Base-by-base conservation (phyloP, 2,888 invertebrate species). In the Conops quadrifasciatus region DNA sequence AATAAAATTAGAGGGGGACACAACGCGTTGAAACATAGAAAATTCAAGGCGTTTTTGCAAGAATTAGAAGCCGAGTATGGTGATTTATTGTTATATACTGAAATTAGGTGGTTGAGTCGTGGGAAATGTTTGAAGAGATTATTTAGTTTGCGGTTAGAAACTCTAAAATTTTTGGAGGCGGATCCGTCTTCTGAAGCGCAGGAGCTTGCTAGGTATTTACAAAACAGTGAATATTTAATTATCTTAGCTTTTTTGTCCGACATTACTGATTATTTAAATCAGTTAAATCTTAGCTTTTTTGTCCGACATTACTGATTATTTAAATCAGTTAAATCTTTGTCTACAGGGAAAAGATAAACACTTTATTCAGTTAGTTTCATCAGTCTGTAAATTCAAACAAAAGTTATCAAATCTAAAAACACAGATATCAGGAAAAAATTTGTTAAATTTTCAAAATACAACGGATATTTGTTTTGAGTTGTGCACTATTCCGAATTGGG, bases 1-100 rank as follows among this genome's bases (percentile, higher is more conserved):
- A 64, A 64, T 45, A 36, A 26, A 15, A 64, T 47, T 16, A 28
- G 60, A 64, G 64, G 64, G n/a, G 64, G 64, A n/a, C 21, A 64
- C 21, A 64, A 43, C 11, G 19, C 64, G 43, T 0, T 45, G 47
- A 19, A 24, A n/a, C 28, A 60, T 60, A 19, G 28, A 60, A 60
- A 60, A n/a, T 36, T 60, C 26, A 19, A 26, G 16, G n/a, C n/a
- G 13, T 60, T 60, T 28, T 26, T 60, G 24, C 9, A 60, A 60
- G 60, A 60, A 26, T 13, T 58, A 19, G 58, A 58, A 24, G 58
- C 3, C 21, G 21, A 26, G 24, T 58, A 58, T 58, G 58, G 58
- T 58, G 58, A 58, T 58, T 36, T 28, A 28, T 13, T 60, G n/a
- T 26, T 60, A n/a, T 24, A 60, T 28, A 60, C 28, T 9, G 16